Evolutionary conservation across 2,113 vertebrate species (phyloP).

Genomic region (Pelobates fuscus): DNA sequence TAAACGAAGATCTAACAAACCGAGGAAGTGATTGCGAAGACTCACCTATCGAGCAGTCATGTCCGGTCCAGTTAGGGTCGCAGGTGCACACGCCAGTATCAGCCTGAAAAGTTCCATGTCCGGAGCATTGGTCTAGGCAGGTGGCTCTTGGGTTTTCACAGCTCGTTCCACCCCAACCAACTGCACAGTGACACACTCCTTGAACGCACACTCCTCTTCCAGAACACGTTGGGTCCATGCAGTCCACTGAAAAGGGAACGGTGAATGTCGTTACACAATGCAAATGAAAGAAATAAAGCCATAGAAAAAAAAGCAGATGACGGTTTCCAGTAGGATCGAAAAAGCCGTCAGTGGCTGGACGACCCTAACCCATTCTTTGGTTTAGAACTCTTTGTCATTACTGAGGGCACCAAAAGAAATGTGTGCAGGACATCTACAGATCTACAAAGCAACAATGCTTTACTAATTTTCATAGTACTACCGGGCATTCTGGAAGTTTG

Average conservation of each 20-base stretch:
- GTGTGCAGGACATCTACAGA: no score
- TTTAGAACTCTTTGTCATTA: no score
- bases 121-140: conserved; percentile 94
- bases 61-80: conserved; percentile 93
- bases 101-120: conserved; percentile 86
- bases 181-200: conserved; percentile 93
- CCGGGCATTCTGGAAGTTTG: no score
- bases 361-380: no score
- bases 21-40: background rate
- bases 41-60: conserved; percentile 91
- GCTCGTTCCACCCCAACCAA: conserved; percentile 92
- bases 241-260: conserved; percentile 80
- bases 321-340: no score
- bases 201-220: conserved; percentile 91
- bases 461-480: no score
- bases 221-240: conserved; percentile 93
- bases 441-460: no score
- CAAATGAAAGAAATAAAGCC: background rate
- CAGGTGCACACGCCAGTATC: conserved; percentile 90
- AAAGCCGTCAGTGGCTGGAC: no score
- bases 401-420: no score
- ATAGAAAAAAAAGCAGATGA: no score
- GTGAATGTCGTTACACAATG: no score
- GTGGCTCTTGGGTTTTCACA: conserved; percentile 90
- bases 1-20: no score